Evolutionary conservation across 2,888 invertebrate genomes (phyloP), one percentile per base, ranked within the genome.

Genomic region (Tiliacea citrago): DNA sequence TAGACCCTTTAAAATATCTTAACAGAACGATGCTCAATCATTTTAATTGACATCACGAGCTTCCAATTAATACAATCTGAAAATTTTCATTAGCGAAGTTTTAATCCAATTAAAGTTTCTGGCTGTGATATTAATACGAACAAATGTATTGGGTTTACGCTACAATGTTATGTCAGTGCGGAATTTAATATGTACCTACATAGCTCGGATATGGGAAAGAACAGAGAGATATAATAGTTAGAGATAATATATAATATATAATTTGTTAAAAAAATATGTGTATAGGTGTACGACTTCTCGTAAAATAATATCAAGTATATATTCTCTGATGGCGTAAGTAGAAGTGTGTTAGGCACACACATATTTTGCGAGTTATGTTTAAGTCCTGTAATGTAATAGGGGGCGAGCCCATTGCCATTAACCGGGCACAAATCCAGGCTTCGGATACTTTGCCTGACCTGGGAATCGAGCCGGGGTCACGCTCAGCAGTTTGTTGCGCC

Each of bases 71-170:
- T 57, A n/a, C 35, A 74, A 63, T 61, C 45, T 65, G 61, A 29
- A 60, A 73, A 68, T 65, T 53, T 10, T 45, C 39, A 57, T 66
- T 60, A 72, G 24, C 12, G 18, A 74, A 79, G 68, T 77, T 83
- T 77, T 58, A 69, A 79, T 74, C 60, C 63, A 73, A 70, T 83
- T 76, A 76, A 58, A 73, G 61, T 72, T 74, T 57, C 47, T 29
- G 42, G 10, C 18, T 39, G 53, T 61, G 53, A 16, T 62, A 18
- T 66, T 49, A 67, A 67, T 53, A 58, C 12, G 61, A 49, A 57
- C n/a, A 63, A 62, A 58, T 39, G 47, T 63, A 53, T 45, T 66
- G 49, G 47, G 8, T 47, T 68, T 42, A 16, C 29, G 18, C 29
- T 62, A 49, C 35, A 53, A 58, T 42, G 16, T 21, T 60, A 53